Evolutionary conservation across 2,113 vertebrate species (phyloP).

Genomic region (Micromys minutus): DNA sequence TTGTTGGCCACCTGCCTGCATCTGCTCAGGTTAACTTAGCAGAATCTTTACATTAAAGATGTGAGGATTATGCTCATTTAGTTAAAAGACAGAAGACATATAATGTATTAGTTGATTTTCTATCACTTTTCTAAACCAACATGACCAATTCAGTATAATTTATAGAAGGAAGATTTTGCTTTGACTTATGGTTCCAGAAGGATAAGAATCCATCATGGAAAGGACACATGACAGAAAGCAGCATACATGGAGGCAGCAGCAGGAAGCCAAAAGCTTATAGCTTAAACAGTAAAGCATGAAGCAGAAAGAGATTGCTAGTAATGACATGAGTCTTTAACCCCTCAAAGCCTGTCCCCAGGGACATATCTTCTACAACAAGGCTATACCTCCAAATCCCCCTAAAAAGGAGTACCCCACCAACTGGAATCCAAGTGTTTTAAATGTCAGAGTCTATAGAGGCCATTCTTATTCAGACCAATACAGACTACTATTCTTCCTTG

Average conservation of each 20-base stretch:
- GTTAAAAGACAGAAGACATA: background rate
- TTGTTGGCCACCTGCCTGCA: background rate
- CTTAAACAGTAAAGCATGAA: background rate
- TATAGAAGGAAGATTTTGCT: background rate
- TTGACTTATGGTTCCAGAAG: background rate
- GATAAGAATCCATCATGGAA: background rate
- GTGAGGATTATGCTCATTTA: slow-evolving; percentile 1
- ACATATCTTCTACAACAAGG: background rate
- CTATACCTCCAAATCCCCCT: background rate
- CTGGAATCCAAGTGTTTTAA: background rate
- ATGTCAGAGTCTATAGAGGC: background rate
- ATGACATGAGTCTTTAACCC: background rate
- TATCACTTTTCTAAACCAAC: background rate
- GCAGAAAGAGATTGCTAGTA: background rate
- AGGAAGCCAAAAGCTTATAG: background rate
- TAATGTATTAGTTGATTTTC: background rate
- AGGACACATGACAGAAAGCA: background rate
- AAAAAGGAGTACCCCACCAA: background rate
- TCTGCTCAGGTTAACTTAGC: background rate
- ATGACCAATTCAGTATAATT: background rate
- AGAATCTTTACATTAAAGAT: slow-evolving; percentile 32
- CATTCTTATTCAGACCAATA: background rate
- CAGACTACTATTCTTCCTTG: slow-evolving; percentile 11
- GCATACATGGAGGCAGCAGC: background rate
- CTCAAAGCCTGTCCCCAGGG: background rate